These are phyloP conservation scores for Taphrorychus bicolor DNA, from an alignment of 2,888 invertebrate species.

Conservation along the genomic window DNA sequence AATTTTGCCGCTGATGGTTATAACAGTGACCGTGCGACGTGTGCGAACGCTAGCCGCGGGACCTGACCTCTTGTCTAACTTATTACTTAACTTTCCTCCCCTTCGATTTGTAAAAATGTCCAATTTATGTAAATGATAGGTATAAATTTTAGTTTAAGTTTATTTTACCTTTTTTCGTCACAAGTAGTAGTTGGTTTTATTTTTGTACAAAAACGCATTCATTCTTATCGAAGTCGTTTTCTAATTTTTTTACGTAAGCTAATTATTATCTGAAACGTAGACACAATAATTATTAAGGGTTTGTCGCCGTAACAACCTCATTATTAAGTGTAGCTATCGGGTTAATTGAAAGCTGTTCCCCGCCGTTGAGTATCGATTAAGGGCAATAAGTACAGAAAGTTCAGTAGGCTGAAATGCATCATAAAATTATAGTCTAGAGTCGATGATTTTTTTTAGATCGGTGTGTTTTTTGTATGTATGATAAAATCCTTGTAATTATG, in stretches of 20 bases:
- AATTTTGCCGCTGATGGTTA: conserved; percentile 47
- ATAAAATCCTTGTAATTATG: conserved; percentile 37
- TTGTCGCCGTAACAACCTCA: conserved; percentile 30
- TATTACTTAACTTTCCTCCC: conserved; percentile 57
- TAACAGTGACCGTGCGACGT: conserved; percentile 53
- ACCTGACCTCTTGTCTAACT: conserved; percentile 56
- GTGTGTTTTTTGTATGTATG: conserved; percentile 41
- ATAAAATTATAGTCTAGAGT: conserved; percentile 51
- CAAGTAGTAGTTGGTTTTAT: conserved; percentile 36
- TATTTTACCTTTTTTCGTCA: conserved; percentile 41
- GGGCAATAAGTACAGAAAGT: conserved; percentile 51
- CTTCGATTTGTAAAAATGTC: conserved; percentile 62
- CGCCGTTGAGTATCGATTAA: conserved; percentile 48
- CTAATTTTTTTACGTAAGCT: conserved; percentile 20
- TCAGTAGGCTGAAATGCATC: conserved; percentile 49
- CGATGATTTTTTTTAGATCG: conserved; percentile 40
- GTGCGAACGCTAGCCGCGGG: conserved; percentile 53
- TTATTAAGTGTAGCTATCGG: conserved; percentile 17
- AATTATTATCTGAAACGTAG: conserved; percentile 19
- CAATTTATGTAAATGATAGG: conserved; percentile 63
- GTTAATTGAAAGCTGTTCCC: conserved; percentile 31
- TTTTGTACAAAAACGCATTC: conserved; percentile 39
- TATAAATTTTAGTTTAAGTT: conserved; percentile 61
- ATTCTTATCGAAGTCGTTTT: conserved; percentile 24
- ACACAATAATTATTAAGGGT: conserved; percentile 21